Percentiles rank a stretch among this genome's conserved stretches.
Evolutionary conservation across 2,797 vertebrate genomes (phyloP).

Genomic region (Coregonus suidteri): DNA sequence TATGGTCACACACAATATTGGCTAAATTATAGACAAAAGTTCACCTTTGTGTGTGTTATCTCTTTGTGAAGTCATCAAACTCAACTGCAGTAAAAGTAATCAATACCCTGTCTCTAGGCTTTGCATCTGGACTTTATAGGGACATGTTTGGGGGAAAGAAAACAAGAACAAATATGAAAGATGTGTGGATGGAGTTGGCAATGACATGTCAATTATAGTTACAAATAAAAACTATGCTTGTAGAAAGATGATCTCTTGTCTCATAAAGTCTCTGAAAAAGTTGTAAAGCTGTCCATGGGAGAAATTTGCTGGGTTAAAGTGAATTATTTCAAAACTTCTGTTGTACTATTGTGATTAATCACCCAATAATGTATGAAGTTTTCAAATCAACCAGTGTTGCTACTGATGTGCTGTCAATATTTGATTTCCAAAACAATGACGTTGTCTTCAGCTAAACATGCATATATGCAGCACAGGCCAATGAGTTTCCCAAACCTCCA

Average conservation of each 20-base stretch:
- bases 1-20: neutral
- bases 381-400: neutral
- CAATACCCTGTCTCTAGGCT: neutral
- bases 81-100: too few species aligned
- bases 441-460: neutral
- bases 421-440: neutral
- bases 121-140: conserved; percentile 35
- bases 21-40: neutral
- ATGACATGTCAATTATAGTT: too few species aligned
- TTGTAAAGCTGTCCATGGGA: neutral
- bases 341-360: neutral
- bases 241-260: neutral
- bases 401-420: neutral
- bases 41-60: neutral
- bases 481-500: conserved; percentile 1
- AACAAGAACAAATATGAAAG: too few species aligned
- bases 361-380: neutral
- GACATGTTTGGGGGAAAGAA: neutral
- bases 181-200: too few species aligned
- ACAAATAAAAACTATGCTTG: neutral
- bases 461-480: neutral
- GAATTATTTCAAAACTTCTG: neutral
- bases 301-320: neutral
- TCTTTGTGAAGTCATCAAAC: conserved; percentile 16
- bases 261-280: neutral